These are phyloP conservation scores for Brachyopa scutellaris DNA, from an alignment of 2,888 invertebrate species.

Conservation along the genomic window DNA sequence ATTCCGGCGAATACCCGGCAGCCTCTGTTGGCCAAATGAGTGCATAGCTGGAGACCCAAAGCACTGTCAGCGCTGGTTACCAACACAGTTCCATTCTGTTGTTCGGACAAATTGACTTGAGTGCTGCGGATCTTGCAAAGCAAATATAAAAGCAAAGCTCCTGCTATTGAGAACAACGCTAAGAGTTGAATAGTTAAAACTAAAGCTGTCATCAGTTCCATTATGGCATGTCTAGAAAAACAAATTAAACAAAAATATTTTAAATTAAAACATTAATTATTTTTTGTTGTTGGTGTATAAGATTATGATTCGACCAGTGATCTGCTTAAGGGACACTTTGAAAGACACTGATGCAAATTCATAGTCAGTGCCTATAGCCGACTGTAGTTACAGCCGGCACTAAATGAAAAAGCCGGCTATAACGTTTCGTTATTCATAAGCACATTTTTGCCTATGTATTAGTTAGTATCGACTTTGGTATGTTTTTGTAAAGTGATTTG, in stretches of 20 bases:
- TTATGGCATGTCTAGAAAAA: constrained; percentile 81
- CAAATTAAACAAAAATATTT: not conserved
- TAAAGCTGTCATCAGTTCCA: constrained; percentile 92
- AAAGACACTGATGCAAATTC: no score
- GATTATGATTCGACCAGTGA: no score
- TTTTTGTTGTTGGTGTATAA: no score
- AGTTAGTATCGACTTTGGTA: no score
- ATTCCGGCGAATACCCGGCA: constrained; percentile 91
- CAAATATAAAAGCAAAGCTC: constrained; percentile 90
- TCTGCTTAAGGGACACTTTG: no score
- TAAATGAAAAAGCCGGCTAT: no score
- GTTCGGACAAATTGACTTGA: constrained; percentile 82
- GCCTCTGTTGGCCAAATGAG: constrained; percentile 87
- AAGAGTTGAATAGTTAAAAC: constrained; percentile 91
- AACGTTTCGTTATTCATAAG: no score
- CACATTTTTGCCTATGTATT: no score
- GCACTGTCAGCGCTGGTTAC: constrained; percentile 92
- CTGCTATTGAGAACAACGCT: constrained; percentile 91
- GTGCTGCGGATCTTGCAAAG: constrained; percentile 88
- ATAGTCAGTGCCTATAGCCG: no score
- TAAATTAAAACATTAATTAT: no score
- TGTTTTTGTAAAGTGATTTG: no score
- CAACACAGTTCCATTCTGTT: constrained; percentile 87
- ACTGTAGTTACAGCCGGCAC: no score
- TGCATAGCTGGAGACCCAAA: constrained; percentile 89